Conservation (phyloP, 1,140 invertebrate genomes). For the Meloidogyne exigua region DNA sequence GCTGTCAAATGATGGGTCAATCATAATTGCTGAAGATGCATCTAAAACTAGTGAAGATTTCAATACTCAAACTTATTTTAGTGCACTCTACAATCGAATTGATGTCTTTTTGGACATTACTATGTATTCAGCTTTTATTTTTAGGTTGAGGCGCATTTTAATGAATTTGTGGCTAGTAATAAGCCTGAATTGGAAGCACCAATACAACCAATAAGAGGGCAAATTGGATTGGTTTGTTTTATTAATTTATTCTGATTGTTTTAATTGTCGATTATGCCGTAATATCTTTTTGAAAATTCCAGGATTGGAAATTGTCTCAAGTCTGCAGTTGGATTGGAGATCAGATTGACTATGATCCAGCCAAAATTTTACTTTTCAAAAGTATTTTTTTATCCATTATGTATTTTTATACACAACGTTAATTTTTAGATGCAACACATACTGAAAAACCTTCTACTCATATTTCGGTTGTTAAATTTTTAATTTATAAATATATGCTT, state of each 20-base stretch:
- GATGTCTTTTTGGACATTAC: constrained; percentile 14
- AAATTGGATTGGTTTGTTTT: constrained; percentile 40
- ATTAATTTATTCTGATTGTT: background rate
- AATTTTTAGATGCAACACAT: constrained; percentile 21
- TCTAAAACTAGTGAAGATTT: constrained; percentile 11
- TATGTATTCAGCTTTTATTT: background rate
- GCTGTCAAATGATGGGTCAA: constrained; percentile 37
- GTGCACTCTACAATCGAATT: constrained; percentile 37
- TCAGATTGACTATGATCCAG: constrained; percentile 49
- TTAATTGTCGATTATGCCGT: background rate
- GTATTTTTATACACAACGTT: background rate
- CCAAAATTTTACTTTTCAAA: constrained; percentile 51
- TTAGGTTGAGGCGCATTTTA: constrained; percentile 37
- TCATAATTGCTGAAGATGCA: constrained; percentile 24
- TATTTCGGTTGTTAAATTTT: constrained; percentile 11
- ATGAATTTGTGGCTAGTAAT: constrained; percentile 28
- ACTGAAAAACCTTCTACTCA: constrained; percentile 44
- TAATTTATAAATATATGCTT: background rate
- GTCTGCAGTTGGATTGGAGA: constrained; percentile 44
- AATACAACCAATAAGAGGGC: constrained; percentile 30
- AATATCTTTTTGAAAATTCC: background rate
- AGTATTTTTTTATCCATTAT: background rate
- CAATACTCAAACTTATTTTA: constrained; percentile 46
- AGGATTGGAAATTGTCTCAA: constrained; percentile 45
- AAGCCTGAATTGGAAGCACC: constrained; percentile 10